phyloP scores from a whole-genome alignment of 2,797 vertebrate genomes.

The Podarcis lilfordi region DNA sequence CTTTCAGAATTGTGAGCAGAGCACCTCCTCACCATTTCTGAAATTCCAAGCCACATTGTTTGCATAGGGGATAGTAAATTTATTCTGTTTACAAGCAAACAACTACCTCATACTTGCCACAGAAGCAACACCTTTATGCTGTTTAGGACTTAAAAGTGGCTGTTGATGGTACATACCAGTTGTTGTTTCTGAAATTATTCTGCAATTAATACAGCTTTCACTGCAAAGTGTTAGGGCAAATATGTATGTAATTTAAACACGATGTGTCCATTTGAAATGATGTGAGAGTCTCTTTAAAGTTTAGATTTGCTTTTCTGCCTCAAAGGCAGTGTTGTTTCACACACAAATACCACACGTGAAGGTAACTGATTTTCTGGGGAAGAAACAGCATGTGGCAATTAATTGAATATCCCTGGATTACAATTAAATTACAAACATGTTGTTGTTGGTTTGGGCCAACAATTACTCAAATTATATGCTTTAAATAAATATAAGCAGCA shows the following conservation, averaged over 20 bases:
- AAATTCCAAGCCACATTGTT: conserved; percentile 74
- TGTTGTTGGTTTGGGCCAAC: conserved; percentile 23
- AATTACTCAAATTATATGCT: conserved; percentile 45
- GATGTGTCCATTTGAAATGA: conserved; percentile 68
- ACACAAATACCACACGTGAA: conserved; percentile 46
- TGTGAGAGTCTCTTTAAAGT: conserved; percentile 66
- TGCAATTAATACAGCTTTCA: conserved; percentile 48
- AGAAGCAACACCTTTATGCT: conserved; percentile 77
- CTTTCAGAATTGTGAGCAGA: conserved; percentile 58
- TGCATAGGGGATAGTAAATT: conserved; percentile 76
- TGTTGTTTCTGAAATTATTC: conserved; percentile 13
- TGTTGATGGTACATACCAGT: conserved; percentile 79
- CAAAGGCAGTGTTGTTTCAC: conserved; percentile 62
- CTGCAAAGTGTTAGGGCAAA: conserved; percentile 59
- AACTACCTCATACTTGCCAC: conserved; percentile 93
- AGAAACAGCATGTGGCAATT: conserved; percentile 32
- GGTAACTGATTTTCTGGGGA: conserved; percentile 27
- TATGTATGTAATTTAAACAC: conserved; percentile 52
- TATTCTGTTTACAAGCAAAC: conserved; percentile 95
- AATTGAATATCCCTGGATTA: conserved; percentile 59
- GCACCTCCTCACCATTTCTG: conserved; percentile 43
- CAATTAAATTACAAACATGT: conserved; percentile 24
- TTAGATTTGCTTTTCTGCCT: conserved; percentile 58
- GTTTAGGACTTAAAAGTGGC: conserved; percentile 78
- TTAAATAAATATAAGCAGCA: conserved; percentile 35